Percentiles rank a stretch among this genome's conserved stretches.
Conservation (phyloP, 2,113 vertebrate species). For the Actenoides lindsayi region DNA sequence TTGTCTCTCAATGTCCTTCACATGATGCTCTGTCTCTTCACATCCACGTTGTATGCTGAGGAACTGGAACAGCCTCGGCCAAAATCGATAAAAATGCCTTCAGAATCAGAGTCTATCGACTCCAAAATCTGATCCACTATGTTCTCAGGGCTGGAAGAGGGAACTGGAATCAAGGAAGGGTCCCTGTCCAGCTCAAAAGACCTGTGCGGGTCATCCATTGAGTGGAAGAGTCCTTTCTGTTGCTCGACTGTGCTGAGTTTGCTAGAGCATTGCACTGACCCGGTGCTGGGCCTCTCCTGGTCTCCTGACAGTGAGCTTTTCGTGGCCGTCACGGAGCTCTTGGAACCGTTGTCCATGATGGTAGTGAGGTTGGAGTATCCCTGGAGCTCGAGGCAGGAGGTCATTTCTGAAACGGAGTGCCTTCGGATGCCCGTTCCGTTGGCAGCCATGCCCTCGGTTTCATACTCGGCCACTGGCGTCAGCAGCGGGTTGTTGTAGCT, state of each 20-base stretch:
- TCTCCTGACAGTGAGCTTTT: background rate
- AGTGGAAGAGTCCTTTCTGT: conserved; percentile 64
- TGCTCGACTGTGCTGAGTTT: conserved; percentile 38
- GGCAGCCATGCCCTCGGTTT: conserved; percentile 72
- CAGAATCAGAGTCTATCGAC: conserved; percentile 84
- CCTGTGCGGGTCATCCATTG: conserved; percentile 18
- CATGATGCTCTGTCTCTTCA: conserved; percentile 81
- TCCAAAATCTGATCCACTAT: conserved; percentile 83
- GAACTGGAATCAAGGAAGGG: conserved; percentile 67
- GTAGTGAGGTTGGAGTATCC: conserved; percentile 73
- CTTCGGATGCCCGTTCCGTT: conserved; percentile 77
- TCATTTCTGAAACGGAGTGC: conserved; percentile 93
- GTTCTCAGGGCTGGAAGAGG: conserved; percentile 84
- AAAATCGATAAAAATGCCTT: conserved; percentile 95
- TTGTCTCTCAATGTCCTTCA: conserved; percentile 34
- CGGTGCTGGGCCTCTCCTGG: background rate
- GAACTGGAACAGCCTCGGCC: conserved; percentile 68
- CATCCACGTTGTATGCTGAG: conserved; percentile 66
- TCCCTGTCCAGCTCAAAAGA: conserved; percentile 74
- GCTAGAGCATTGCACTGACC: conserved; percentile 26
- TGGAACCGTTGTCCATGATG: conserved; percentile 64
- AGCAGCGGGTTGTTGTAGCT: conserved; percentile 95
- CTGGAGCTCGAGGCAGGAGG: conserved; percentile 85
- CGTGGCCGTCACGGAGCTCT: conserved; percentile 41
- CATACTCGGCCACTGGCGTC: conserved; percentile 89